These are phyloP conservation scores for Platypus cylindrus DNA, from an alignment of 2,888 invertebrate genomes.

Conservation along the genomic window DNA sequence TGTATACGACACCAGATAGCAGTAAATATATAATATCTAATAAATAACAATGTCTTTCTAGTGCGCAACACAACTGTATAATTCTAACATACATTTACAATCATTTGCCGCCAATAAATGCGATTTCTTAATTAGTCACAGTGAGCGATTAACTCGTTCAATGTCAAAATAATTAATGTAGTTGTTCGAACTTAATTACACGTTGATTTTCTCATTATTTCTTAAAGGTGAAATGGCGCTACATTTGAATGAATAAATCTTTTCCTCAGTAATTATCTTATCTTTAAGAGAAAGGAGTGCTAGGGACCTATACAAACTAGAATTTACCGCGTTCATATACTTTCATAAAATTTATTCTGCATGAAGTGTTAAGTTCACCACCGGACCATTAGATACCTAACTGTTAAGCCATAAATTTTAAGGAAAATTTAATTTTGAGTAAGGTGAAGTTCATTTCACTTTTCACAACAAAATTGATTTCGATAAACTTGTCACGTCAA, in stretches of 20 bases:
- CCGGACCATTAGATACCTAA: slow-evolving; percentile 10
- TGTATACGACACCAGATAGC: too few species aligned
- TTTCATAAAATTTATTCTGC: slow-evolving; percentile 13
- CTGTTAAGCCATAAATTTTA: slow-evolving; percentile 9
- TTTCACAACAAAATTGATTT: too few species aligned
- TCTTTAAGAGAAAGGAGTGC: slow-evolving; percentile 8
- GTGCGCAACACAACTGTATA: too few species aligned
- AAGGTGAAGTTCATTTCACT: too few species aligned
- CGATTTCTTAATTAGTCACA: too few species aligned
- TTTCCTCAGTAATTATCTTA: slow-evolving; percentile 15
- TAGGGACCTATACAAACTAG: slow-evolving; percentile 10
- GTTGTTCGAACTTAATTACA: slow-evolving; percentile 11
- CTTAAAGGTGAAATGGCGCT: slow-evolving; percentile 12
- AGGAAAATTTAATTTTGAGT: slow-evolving; percentile 12
- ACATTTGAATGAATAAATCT: slow-evolving; percentile 13
- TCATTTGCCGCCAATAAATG: too few species aligned
- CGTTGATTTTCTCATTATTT: slow-evolving; percentile 10
- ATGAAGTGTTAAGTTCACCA: slow-evolving; percentile 12
- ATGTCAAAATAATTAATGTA: too few species aligned
- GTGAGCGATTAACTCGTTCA: too few species aligned
- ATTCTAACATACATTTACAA: too few species aligned
- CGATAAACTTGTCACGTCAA: too few species aligned
- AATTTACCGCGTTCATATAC: slow-evolving; percentile 10
- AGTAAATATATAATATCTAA: too few species aligned
- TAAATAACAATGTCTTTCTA: too few species aligned